Base-by-base conservation (phyloP, 2,888 invertebrate genomes). In the Dorcus hopei region DNA sequence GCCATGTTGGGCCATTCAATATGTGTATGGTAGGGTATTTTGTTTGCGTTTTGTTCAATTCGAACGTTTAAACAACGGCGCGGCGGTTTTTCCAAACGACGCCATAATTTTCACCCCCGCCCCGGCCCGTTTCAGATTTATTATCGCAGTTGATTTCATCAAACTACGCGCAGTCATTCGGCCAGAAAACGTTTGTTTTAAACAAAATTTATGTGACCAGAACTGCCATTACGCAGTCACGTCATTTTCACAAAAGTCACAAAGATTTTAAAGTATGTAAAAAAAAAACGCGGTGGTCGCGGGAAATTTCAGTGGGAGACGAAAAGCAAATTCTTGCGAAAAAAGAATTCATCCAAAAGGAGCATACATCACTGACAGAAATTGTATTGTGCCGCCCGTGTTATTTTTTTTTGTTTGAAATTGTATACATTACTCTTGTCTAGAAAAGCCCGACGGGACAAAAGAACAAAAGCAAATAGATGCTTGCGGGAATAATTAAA, bases 111-210 rank as follows among this genome's bases (percentile, higher is more conserved):
- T 63, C 62, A 54, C 57, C 50, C 53, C 49, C 50, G 38, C 50
- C 53, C 49, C 50, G 38, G 19, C 19, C 60, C 52, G 58, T 47
- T 50, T 60, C 57, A 53, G 64, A 67, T 67, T 65, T 67, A 65
- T 65, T 62, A 62, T 64, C 65, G 63, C 64, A 61, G 65, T 54
- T 52, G 49, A 55, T 54, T 61, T 53, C 58, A 61, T 61, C 58
- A 57, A 60, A 57, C 7, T 33, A 33, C 26, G 26, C 7, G 26
- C 60, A 57, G 47, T 41, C 54, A 60, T 57, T 60, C 26, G 5
- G 26, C 5, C 6, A 33, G 26, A 33, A 33, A 33, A 33, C 5
- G 26, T 33, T 33, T 33, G 26, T 33, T 33, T 33, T 33, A 33
- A 33, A 33, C 26, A 33, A 33, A 5, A 33, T 33, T 33, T 33